Percentiles rank a stretch among this genome's conserved stretches.
These are phyloP conservation scores for Tadarida brasiliensis DNA, from an alignment of 2,797 vertebrate species.

Conservation along the genomic window DNA sequence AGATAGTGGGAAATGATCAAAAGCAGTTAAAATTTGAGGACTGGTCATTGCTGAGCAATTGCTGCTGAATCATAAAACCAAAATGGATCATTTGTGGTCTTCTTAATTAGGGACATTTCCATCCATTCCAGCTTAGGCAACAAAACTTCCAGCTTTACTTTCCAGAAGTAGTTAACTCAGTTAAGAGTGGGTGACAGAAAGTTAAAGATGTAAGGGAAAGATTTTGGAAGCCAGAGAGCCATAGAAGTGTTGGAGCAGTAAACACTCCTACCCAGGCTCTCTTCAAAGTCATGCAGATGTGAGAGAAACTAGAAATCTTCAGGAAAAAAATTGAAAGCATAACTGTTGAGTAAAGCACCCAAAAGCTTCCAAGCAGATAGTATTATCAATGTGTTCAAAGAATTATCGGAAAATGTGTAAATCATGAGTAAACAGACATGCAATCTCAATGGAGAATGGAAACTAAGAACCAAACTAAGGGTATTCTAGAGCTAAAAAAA, in stretches of 20 bases:
- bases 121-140: neutral
- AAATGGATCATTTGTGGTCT: neutral
- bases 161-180: neutral
- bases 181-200: neutral
- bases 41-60: neutral
- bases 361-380: neutral
- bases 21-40: neutral
- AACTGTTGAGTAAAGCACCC: neutral
- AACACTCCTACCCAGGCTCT: neutral
- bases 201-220: neutral
- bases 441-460: neutral
- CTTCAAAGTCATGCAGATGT: neutral
- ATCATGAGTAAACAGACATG: neutral
- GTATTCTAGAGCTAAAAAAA: neutral
- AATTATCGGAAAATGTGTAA: neutral
- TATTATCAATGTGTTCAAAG: constrained; percentile 2
- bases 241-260: neutral
- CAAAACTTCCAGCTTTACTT: neutral
- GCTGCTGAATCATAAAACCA: neutral
- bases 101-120: neutral
- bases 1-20: neutral
- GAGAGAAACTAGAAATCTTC: neutral
- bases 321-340: neutral
- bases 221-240: neutral
- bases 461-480: neutral